Evolutionary conservation across 2,797 vertebrate species (phyloP), one percentile per base, ranked within the genome.

Genomic region (Myotis myotis): DNA sequence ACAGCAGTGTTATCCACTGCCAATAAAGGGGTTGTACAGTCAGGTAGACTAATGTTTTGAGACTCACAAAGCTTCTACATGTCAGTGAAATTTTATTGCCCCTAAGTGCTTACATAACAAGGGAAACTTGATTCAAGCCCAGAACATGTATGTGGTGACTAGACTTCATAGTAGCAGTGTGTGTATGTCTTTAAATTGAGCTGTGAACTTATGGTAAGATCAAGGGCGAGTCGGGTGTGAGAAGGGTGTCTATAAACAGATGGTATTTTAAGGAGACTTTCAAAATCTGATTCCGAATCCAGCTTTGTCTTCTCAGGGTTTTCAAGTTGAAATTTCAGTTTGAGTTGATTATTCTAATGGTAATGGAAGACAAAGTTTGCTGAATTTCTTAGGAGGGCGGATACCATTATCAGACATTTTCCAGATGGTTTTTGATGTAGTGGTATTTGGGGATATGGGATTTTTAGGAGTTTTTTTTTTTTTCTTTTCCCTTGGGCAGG

Each of bases 341-440:
- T 97, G 93, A 95, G 93, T 96, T 96, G 97, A 97, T 98, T 97
- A 98, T 98, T 97, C 57, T 94, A 96, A 97, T 96, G 96, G 72
- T 96, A 98, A 97, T 96, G 95, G 96, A 98, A 97, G 89, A 96
- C 94, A 97, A 97, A 98, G 93, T 97, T 95, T 92, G 95, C 82
- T 96, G 89, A 94, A 94, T 97, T 97, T 95, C 74, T 96, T 97
- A 95, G 44, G 93, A 97, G 91, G 96, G 97, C 66, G 93, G 94
- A 96, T 96, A 89, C 93, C 93, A 95, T 96, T 98, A 97, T 98
- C 96, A 98, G 98, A 97, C 98, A 96, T 98, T 98, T 98, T 95
- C 97, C 97, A 98, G 97, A 97, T 94, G 97, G 89, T 95, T 96
- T 97, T 51, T 97, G 97, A 98, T 97, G 79, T 90, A 92, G 95